Conservation (phyloP, 1,140 invertebrate species). For the Prorops nasuta region DNA sequence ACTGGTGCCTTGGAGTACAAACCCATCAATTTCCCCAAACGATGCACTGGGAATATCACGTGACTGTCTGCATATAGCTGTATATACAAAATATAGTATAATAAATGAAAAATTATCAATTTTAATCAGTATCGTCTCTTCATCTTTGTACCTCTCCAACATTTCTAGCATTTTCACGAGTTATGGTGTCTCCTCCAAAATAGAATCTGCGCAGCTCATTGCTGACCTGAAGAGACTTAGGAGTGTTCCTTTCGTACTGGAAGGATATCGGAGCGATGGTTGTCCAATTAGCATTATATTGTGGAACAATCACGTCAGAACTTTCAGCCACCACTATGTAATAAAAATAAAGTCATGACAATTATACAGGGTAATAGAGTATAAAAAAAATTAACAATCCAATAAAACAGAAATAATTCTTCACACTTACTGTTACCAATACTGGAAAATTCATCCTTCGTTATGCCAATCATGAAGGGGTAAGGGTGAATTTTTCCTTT, state of each 20-base stretch:
- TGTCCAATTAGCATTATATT: constrained; percentile 55
- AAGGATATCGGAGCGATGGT: constrained; percentile 56
- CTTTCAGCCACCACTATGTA: background rate
- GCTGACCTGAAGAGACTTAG: constrained; percentile 50
- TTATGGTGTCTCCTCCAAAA: constrained; percentile 41
- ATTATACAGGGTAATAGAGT: constrained; percentile 3
- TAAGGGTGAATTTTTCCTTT: constrained; percentile 61
- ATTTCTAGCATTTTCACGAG: constrained; percentile 29
- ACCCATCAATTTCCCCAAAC: constrained; percentile 54
- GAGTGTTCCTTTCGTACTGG: constrained; percentile 53
- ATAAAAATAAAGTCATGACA: too few species aligned
- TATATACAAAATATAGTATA: constrained; percentile 6
- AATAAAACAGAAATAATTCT: background rate
- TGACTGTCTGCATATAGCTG: constrained; percentile 57
- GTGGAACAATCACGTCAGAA: constrained; percentile 4
- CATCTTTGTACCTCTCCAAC: constrained; percentile 38
- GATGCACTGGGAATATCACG: constrained; percentile 55
- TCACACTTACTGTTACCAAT: constrained; percentile 21
- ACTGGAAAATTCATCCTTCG: constrained; percentile 63
- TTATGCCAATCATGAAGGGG: constrained; percentile 65
- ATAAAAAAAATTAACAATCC: background rate
- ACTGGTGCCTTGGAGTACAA: constrained; percentile 49
- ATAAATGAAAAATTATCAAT: background rate
- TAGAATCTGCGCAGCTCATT: constrained; percentile 47
- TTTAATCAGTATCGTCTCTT: constrained; percentile 6